Base-by-base conservation (phyloP, 1,140 invertebrate species). In the Drosophila orosa region DNA sequence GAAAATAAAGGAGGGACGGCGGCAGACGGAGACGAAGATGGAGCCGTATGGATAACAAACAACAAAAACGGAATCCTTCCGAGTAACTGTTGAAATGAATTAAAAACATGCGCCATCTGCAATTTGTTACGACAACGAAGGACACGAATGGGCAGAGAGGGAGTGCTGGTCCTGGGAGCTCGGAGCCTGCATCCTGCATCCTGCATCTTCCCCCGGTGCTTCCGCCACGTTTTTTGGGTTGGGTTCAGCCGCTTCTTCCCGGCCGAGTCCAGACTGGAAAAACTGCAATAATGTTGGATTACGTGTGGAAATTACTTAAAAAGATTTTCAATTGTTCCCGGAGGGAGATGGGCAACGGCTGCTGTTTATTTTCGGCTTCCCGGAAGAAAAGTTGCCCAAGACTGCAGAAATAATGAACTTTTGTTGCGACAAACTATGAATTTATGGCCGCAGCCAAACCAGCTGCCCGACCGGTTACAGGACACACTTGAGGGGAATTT, bases 231-330 rank as follows among this genome's bases (percentile, higher is more conserved):
- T 85, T 72, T 78, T 76, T 37, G 74, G 57, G 42, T 50, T 77
- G 74, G 57, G 48, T 55, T 76, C 73, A 55, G 45, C 72, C 33
- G 44, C 62, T 40, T 57, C 75, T 74, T 66, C 57, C 48, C 56
- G 72, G 62, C 66, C 78, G 65, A 60, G 52, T 47, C 47, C 56
- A 52, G 42, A 79, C 75, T 59, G 40, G 44, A 76, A 69, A 71
- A 80, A 65, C 67, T 78, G 74, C 79, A 83, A 90, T 90, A 90
- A 83, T 90, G 86, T 90, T 87, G 81, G 86, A 90, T 90, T 90
- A 90, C 86, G 86, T 90, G 86, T 82, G 80, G 76, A 90, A 90
- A 90, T 90, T 90, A 90, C 86, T 90, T 90, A 90, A 90, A 90
- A 90, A 90, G 81, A 90, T 90, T 90, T 82, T 90, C 81, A 90